A percentile compares a stretch with the other conserved stretches of the same genome.
Evolutionary conservation across 2,888 invertebrate species (phyloP).

Genomic region (Euspilapteryx auroguttella): DNA sequence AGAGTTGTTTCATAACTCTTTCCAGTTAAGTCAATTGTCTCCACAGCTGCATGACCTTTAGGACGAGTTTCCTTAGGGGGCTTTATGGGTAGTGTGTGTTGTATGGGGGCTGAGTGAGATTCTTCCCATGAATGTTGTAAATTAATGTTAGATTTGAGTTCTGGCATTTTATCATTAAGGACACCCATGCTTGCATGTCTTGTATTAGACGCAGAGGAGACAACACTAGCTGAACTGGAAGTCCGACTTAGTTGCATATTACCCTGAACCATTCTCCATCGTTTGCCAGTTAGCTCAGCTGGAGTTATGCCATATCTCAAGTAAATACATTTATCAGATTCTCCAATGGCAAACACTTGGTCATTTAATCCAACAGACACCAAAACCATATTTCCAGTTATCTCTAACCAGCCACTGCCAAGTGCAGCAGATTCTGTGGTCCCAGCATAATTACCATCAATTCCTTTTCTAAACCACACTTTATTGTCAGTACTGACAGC

Average conservation of each 20-base stretch:
- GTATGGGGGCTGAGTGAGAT: slow-evolving; percentile 73
- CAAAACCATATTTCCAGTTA: slow-evolving; percentile 81
- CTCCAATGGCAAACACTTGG: slow-evolving; percentile 87
- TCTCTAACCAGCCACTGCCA: slow-evolving; percentile 87
- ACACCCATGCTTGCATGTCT: slow-evolving; percentile 70
- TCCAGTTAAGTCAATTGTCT: slow-evolving; percentile 59
- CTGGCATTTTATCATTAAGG: slow-evolving; percentile 34
- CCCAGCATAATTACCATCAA: slow-evolving; percentile 71
- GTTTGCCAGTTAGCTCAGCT: slow-evolving; percentile 81
- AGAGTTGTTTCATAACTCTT: slow-evolving; percentile 72
- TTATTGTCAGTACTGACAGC: slow-evolving; percentile 80
- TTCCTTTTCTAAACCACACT: slow-evolving; percentile 84
- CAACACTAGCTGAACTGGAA: slow-evolving; percentile 76
- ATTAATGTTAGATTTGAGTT: slow-evolving; percentile 51
- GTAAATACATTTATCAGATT: slow-evolving; percentile 79
- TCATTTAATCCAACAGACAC: slow-evolving; percentile 87
- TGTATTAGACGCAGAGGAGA: slow-evolving; percentile 63
- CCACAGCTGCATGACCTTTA: slow-evolving; percentile 30
- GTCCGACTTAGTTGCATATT: slow-evolving; percentile 82
- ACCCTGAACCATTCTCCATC: slow-evolving; percentile 81
- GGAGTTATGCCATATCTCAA: slow-evolving; percentile 75
- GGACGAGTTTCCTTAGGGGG: slow-evolving; percentile 28
- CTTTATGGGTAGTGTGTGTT: slow-evolving; percentile 66
- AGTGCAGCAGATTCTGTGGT: slow-evolving; percentile 75
- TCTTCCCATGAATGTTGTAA: slow-evolving; percentile 69